phyloP scores from a whole-genome alignment of 2,888 invertebrate genomes.

The Pterobdella sp. region DNA sequence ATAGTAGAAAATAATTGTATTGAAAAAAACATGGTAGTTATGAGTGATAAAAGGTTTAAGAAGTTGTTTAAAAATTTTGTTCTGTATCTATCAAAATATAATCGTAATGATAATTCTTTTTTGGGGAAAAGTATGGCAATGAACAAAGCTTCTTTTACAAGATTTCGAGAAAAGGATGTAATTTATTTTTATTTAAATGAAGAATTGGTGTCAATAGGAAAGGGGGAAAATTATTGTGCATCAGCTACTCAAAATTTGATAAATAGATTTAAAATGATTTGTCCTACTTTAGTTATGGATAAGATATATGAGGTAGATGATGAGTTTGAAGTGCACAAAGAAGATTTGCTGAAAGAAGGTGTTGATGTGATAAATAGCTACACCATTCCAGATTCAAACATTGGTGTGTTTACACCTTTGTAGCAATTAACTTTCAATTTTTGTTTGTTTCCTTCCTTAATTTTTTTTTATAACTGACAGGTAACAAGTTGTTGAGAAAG shows the following conservation, averaged over 20 bases:
- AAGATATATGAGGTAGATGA: slow-evolving; percentile 41
- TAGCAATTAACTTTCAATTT: not conserved
- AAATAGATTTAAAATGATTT: slow-evolving; percentile 40
- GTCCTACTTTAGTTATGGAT: slow-evolving; percentile 46
- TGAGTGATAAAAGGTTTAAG: not conserved
- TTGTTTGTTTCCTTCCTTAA: not conserved
- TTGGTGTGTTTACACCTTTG: slow-evolving; percentile 48
- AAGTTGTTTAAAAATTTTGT: not conserved
- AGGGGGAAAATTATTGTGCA: not conserved
- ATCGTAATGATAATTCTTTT: not conserved
- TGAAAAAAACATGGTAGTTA: not conserved
- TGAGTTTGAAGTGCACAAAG: slow-evolving; percentile 21
- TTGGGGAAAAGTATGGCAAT: not conserved
- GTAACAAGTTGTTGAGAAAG: slow-evolving; percentile 57
- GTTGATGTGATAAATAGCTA: slow-evolving; percentile 37
- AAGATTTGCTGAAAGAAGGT: slow-evolving; percentile 41
- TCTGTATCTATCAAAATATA: not conserved
- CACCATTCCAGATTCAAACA: slow-evolving; percentile 50
- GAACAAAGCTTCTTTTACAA: not conserved
- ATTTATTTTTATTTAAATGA: not conserved
- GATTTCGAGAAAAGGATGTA: not conserved
- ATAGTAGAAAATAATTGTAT: not conserved
- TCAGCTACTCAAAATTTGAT: slow-evolving; percentile 41
- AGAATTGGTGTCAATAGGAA: not conserved
- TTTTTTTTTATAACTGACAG: not conserved